phyloP scores from a whole-genome alignment of 1,140 invertebrate genomes.

The Uloborus diversus region DNA sequence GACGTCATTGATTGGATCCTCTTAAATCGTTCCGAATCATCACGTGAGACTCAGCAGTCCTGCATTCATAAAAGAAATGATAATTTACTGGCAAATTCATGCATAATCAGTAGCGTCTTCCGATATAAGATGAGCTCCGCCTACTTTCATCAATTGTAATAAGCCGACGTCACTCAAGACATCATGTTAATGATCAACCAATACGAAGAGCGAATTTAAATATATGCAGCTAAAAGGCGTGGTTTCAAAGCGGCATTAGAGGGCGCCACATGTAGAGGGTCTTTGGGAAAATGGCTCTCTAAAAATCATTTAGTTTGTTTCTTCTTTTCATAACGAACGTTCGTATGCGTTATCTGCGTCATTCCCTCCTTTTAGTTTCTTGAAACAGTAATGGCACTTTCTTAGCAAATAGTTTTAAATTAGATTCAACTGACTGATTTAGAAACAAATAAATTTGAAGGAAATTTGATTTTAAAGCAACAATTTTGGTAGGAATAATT shows the following conservation, averaged over 20 bases:
- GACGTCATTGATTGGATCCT: conserved; percentile 31
- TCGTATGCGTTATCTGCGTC: too few species aligned
- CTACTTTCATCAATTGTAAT: background rate
- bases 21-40: conserved; percentile 20
- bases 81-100: conserved; percentile 7
- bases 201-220: background rate
- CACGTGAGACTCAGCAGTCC: conserved; percentile 17
- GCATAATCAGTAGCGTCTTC: conserved; percentile 5
- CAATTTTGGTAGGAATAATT: too few species aligned
- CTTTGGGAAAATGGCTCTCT: background rate
- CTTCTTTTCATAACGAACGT: too few species aligned
- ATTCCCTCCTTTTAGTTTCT: too few species aligned
- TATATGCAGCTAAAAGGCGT: conserved; percentile 34
- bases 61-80: conserved; percentile 4
- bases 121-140: background rate
- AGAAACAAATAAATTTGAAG: too few species aligned
- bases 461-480: too few species aligned
- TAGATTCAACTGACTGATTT: too few species aligned
- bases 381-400: too few species aligned
- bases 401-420: too few species aligned
- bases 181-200: conserved; percentile 30
- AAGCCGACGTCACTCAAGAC: conserved; percentile 1
- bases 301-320: too few species aligned
- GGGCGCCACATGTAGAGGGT: conserved; percentile 26
- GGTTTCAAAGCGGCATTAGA: conserved; percentile 20